These are phyloP conservation scores for Mesembrinibis cayennensis DNA, from an alignment of 2,113 vertebrate species.

Conservation along the genomic window DNA sequence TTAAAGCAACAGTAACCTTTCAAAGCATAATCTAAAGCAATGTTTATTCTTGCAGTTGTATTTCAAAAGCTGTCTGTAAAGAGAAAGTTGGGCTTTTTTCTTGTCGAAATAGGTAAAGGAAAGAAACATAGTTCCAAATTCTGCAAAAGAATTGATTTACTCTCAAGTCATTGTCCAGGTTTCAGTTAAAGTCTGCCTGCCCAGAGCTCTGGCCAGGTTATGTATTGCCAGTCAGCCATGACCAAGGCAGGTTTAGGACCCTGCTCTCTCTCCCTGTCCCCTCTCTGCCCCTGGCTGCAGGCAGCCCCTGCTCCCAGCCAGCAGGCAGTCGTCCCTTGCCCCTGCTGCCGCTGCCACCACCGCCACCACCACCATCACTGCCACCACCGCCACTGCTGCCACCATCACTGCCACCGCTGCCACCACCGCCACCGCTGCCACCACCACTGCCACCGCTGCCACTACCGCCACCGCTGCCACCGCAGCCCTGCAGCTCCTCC, in stretches of 20 bases:
- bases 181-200: neutral
- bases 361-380: too few species aligned
- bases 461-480: neutral
- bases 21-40: neutral
- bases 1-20: neutral
- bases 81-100: neutral
- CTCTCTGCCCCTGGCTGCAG: neutral
- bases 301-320: neutral
- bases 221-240: rapidly evolving
- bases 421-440: neutral
- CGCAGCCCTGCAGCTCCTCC: constrained; percentile 21
- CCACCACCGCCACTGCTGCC: neutral
- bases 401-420: too few species aligned
- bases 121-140: neutral
- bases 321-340: neutral
- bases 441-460: neutral
- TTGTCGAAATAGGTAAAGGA: neutral
- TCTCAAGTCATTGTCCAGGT: neutral
- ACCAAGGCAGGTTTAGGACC: neutral
- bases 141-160: neutral
- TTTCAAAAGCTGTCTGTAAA: neutral
- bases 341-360: neutral
- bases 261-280: neutral
- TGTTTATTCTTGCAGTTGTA: neutral
- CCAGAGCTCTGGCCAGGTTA: neutral